Percentiles rank a stretch among this genome's conserved stretches.
These are phyloP conservation scores for Prochilodus magdalenae DNA, from an alignment of 2,113 vertebrate genomes.

Conservation along the genomic window DNA sequence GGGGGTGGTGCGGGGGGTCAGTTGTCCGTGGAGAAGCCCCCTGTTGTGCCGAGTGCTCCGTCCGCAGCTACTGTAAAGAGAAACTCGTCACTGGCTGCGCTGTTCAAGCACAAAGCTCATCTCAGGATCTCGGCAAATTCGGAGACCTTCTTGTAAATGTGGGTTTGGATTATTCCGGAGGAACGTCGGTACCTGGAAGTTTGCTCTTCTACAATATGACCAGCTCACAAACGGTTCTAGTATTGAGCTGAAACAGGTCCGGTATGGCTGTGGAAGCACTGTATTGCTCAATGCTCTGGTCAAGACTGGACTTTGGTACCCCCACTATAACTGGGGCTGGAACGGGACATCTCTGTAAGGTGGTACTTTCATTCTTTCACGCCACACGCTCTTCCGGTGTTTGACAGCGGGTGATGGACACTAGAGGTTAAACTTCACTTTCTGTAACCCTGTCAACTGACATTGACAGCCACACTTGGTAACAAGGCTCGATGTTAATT, in stretches of 20 bases:
- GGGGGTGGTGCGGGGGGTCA: not conserved
- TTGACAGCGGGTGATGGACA: not conserved
- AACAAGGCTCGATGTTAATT: not conserved
- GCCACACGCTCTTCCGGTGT: not conserved
- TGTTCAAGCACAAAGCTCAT: constrained; percentile 75
- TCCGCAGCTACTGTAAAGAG: constrained; percentile 66
- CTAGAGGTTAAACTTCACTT: not conserved
- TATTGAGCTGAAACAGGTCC: too few species aligned
- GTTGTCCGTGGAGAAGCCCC: constrained; percentile 6
- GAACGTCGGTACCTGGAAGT: too few species aligned
- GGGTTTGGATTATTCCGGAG: too few species aligned
- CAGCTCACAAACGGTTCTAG: too few species aligned
- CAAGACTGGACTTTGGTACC: not conserved
- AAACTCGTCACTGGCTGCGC: constrained; percentile 69
- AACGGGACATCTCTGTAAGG: not conserved
- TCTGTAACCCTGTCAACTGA: not conserved
- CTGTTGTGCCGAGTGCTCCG: not conserved
- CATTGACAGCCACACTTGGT: not conserved
- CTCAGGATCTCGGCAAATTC: constrained; percentile 48
- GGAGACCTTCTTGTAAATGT: constrained; percentile 36
- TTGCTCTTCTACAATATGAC: too few species aligned
- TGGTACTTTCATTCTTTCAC: constrained; percentile 10
- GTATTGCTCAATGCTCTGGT: not conserved
- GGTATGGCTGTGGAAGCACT: too few species aligned
- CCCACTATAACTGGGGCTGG: not conserved